phyloP scores from a whole-genome alignment of 2,888 invertebrate genomes.

The Aphidoletes aphidimyza region DNA sequence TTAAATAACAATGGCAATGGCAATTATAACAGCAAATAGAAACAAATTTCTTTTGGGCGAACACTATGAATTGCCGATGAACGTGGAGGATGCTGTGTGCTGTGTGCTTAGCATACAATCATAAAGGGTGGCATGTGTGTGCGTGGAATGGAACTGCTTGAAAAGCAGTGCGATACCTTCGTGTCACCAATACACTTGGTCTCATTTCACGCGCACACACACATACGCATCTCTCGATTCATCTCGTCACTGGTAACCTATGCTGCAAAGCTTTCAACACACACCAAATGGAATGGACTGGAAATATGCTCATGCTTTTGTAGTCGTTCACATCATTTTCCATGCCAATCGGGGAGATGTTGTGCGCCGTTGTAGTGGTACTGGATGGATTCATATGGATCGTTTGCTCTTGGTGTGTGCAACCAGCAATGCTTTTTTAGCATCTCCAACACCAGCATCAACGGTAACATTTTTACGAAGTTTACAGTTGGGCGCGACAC shows the following conservation, averaged over 20 bases:
- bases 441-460: slow-evolving; percentile 52
- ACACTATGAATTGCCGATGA: background rate
- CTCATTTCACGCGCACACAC: slow-evolving; percentile 9
- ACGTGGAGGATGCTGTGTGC: background rate
- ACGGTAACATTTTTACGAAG: slow-evolving; percentile 54
- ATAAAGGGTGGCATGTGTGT: too few species aligned
- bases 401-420: too few species aligned
- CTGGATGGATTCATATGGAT: too few species aligned
- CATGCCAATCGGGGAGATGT: background rate
- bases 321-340: background rate
- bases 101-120: background rate
- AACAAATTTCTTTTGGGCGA: background rate
- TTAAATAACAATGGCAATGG: background rate
- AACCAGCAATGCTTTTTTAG: background rate
- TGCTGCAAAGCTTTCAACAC: background rate
- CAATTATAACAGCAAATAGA: background rate
- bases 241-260: background rate
- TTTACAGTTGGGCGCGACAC: slow-evolving; percentile 58
- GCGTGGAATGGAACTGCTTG: background rate
- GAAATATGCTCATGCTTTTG: background rate
- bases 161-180: background rate
- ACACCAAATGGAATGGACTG: background rate
- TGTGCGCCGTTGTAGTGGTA: background rate
- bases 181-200: background rate
- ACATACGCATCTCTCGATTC: background rate